Evolutionary conservation across 1,140 invertebrate species (phyloP), one percentile per base, ranked within the genome.

Genomic region (Cryptotermes secundus): DNA sequence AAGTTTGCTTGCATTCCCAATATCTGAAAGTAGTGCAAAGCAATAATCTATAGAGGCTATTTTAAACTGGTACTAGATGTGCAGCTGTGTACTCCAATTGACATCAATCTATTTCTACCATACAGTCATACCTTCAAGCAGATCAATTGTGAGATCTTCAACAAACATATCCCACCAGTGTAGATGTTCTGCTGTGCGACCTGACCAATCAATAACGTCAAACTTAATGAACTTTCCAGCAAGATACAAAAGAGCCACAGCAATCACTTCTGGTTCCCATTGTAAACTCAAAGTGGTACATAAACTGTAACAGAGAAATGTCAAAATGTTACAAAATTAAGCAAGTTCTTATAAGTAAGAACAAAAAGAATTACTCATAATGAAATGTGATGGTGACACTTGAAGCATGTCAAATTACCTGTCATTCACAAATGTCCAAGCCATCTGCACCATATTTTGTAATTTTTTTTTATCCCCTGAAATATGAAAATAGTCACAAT

Each of bases 391-490:
- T 72, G 59, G 59, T 31, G 59, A n/a, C 26, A 31, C n/a, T 7
- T 6, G 31, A 72, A n/a, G 14, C n/a, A 14, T 26, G 19, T 84
- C 42, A 72, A 26, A 53, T 87, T 89, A 96, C 96, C 96, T 98
- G 89, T 99, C 99, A 91, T 99, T 99, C 0, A 99, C 97, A 91
- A 99, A 99, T 35, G 98, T 99, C 99, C 99, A 99, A 3, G 98
- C 98, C 97, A 99, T 99, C 91, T 99, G 98, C 12, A 99, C 97
- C 95, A 99, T 97, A 90, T 98, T 98, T 88, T 98, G 95, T 83
- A 99, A 90, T 90, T 99, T 97, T 35, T 92, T 92, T 89, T 98
- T 97, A 87, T 99, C 97, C 82, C 97, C 94, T 93, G 31, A 86
- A 89, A n/a, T n/a, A n/a, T n/a, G n/a, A n/a, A n/a, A n/a, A n/a